Conservation (phyloP, 1,140 invertebrate genomes). For the Atta cephalotes region DNA sequence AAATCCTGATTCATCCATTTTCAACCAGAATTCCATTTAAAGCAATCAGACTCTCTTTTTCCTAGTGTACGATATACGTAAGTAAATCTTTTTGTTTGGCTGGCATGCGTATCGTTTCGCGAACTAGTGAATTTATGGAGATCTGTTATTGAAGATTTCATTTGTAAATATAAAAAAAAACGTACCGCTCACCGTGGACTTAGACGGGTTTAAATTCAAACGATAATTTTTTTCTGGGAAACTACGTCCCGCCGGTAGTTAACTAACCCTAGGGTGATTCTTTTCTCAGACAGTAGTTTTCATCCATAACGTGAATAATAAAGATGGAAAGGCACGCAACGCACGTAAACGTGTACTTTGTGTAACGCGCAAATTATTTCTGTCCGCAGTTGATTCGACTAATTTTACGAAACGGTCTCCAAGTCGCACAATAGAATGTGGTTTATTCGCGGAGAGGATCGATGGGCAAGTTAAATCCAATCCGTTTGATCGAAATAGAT, state of each 20-base stretch:
- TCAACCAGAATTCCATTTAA: no score
- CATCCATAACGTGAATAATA: neutral
- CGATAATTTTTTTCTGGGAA: neutral
- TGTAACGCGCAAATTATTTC: neutral
- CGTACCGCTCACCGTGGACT: neutral
- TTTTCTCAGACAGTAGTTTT: neutral
- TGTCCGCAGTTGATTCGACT: neutral
- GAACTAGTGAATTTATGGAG: neutral
- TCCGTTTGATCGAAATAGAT: constrained; percentile 60
- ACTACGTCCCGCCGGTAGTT: neutral
- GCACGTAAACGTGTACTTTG: neutral
- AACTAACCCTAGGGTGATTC: neutral
- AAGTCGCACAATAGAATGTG: constrained; percentile 17
- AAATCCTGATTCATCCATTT: no score
- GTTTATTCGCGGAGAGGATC: constrained; percentile 33
- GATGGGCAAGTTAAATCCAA: constrained; percentile 45
- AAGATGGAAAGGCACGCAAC: neutral
- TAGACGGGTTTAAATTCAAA: neutral
- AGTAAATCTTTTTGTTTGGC: neutral
- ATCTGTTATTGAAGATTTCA: neutral
- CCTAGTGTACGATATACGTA: no score
- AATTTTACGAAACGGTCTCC: constrained; percentile 20
- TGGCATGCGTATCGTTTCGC: neutral
- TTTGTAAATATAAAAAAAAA: neutral
- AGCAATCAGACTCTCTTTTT: no score